phyloP scores from a whole-genome alignment of 2,113 vertebrate genomes.

The Gambusia holbrooki region DNA sequence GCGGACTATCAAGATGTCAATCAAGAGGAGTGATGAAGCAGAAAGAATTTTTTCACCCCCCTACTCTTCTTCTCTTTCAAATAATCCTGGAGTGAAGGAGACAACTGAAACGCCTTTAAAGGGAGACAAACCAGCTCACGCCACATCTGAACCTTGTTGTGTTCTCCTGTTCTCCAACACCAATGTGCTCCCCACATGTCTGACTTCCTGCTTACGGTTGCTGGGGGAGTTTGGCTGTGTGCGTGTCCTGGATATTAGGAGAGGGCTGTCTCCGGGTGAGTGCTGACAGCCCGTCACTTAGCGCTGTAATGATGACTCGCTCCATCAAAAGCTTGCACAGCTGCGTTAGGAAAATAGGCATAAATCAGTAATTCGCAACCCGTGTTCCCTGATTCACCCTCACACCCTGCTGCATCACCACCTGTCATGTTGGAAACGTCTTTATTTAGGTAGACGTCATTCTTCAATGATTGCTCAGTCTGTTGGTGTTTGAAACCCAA shows the following conservation, averaged over 20 bases:
- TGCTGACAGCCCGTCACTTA: conserved; percentile 64
- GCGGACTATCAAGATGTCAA: conserved; percentile 66
- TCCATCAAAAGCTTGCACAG: conserved; percentile 22
- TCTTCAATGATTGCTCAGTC: neutral
- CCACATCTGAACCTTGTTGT: conserved; percentile 75
- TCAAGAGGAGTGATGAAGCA: conserved; percentile 65
- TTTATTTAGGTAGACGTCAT: conserved; percentile 14
- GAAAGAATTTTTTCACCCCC: conserved; percentile 45
- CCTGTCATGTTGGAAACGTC: neutral
- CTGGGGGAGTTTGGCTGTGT: conserved; percentile 51
- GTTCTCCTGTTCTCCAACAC: conserved; percentile 59
- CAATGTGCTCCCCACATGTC: conserved; percentile 80
- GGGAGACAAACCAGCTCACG: conserved; percentile 70
- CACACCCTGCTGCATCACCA: neutral
- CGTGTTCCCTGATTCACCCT: conserved; percentile 2
- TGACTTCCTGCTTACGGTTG: conserved; percentile 42
- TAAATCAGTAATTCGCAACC: conserved; percentile 8
- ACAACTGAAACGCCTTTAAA: conserved; percentile 70
- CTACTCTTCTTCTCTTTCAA: conserved; percentile 13
- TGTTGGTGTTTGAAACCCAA: neutral
- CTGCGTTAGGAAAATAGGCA: conserved; percentile 31
- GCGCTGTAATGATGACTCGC: conserved; percentile 44
- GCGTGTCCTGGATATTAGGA: conserved; percentile 20
- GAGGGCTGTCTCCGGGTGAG: conserved; percentile 18
- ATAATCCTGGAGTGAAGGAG: conserved; percentile 50